Evolutionary conservation across 2,113 vertebrate species (phyloP).

Genomic region (Paralichthys olivaceus): DNA sequence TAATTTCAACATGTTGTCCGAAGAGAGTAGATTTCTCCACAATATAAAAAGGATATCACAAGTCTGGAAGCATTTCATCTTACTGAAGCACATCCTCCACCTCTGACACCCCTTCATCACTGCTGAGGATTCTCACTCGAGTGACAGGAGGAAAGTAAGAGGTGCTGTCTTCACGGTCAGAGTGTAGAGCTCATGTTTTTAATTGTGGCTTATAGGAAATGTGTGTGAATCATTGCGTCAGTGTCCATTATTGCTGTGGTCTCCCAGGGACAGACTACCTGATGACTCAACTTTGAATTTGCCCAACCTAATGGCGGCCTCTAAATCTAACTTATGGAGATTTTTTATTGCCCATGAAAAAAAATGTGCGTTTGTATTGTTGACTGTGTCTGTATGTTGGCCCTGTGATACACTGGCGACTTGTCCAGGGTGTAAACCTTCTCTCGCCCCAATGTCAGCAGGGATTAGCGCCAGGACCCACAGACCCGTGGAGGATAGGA

Average conservation of each 20-base stretch:
- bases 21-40: background rate
- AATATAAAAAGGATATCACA: too few species aligned
- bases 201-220: conserved; percentile 1
- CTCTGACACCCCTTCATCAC: conserved; percentile 4
- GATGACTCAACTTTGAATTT: background rate
- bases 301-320: background rate
- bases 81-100: background rate
- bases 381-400: too few species aligned
- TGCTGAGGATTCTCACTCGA: background rate
- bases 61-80: background rate
- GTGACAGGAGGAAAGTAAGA: conserved; percentile 18
- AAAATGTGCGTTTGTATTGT: too few species aligned
- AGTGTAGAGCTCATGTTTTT: background rate
- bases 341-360: too few species aligned
- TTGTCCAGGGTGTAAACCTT: too few species aligned
- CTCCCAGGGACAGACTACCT: background rate
- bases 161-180: background rate
- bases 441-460: too few species aligned
- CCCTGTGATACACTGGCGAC: too few species aligned
- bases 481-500: too few species aligned
- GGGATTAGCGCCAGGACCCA: too few species aligned
- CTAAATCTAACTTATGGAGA: background rate
- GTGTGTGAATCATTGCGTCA: background rate
- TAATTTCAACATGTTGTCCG: background rate
- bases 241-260: background rate